Conservation (phyloP, 2,113 vertebrate genomes). For the Nanger granti region DNA sequence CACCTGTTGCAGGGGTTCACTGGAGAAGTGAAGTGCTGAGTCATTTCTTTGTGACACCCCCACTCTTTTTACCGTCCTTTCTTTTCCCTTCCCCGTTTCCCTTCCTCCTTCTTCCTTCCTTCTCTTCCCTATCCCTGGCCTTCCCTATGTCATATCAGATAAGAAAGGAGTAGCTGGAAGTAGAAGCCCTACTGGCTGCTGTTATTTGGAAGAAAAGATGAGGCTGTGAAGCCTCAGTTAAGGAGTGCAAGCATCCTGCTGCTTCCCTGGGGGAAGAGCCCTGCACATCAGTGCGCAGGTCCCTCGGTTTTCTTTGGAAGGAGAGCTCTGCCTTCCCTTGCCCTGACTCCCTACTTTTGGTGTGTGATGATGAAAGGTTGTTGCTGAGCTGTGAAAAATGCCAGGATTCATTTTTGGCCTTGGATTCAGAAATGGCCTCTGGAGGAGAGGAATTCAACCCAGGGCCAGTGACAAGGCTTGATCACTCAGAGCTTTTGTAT, state of each 20-base stretch:
- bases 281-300: accelerated
- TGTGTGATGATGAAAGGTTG: background rate
- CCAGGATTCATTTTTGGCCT: background rate
- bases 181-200: background rate
- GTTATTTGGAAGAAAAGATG: background rate
- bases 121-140: background rate
- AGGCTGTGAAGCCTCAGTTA: background rate
- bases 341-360: background rate
- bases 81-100: background rate
- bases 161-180: background rate
- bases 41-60: background rate
- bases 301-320: background rate
- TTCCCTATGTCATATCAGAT: background rate
- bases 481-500: background rate
- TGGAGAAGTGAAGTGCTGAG: background rate
- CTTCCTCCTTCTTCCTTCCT: background rate
- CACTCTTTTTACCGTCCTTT: background rate
- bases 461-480: background rate
- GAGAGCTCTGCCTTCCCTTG: accelerated
- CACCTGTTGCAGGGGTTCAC: background rate
- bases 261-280: background rate
- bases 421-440: background rate
- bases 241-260: background rate
- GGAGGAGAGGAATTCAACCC: background rate
- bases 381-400: background rate